Percentiles rank a stretch among this genome's conserved stretches.
Evolutionary conservation across 2,797 vertebrate genomes (phyloP).

Genomic region (Scolopax rusticola): DNA sequence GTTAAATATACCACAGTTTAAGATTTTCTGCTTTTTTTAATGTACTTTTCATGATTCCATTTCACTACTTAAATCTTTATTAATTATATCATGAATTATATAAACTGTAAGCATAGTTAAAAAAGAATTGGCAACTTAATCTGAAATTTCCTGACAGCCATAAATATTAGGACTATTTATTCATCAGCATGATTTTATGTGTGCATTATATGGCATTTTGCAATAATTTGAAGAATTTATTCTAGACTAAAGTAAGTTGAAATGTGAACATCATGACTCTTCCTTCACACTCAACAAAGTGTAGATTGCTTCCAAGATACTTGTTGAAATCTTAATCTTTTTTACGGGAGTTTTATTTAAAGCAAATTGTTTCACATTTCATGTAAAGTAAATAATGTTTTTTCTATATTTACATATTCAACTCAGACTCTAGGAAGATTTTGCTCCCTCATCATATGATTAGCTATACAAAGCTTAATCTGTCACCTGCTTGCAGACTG

Average conservation of each 20-base stretch:
- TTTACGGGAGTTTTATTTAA: neutral
- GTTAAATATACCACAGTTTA: neutral
- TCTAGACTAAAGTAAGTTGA: neutral
- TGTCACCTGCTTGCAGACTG: neutral
- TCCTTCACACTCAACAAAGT: neutral
- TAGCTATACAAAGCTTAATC: constrained; percentile 14
- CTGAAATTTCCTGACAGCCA: neutral
- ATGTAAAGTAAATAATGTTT: neutral
- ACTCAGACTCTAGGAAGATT: neutral
- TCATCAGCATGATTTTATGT: neutral
- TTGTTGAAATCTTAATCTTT: neutral
- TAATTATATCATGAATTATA: neutral
- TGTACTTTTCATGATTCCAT: neutral
- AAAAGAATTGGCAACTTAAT: neutral
- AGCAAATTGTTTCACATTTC: neutral
- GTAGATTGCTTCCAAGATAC: neutral
- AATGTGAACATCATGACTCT: neutral
- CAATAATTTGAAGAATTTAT: neutral
- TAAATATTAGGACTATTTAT: neutral
- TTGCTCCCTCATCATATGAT: neutral
- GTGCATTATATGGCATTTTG: neutral
- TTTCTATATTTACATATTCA: neutral
- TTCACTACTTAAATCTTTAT: neutral
- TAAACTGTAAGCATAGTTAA: neutral
- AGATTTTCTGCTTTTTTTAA: neutral